Evolutionary conservation across 2,113 vertebrate species (phyloP), one percentile per base, ranked within the genome.

Genomic region (Calypte anna): DNA sequence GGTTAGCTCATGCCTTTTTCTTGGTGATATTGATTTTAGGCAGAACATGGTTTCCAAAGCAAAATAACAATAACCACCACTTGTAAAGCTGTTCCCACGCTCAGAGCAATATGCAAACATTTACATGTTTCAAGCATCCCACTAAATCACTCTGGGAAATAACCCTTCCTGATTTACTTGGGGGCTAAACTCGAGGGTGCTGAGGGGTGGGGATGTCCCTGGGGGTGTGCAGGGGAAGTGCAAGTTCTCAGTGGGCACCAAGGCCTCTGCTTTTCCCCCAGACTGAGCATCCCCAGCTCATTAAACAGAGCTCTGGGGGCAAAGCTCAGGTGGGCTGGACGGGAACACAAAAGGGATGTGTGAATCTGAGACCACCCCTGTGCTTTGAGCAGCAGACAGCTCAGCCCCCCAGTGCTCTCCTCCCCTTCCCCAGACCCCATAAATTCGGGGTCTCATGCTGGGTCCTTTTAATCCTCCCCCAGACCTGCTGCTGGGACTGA

Each of bases 201-300:
- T 23, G 68, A 4, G 7, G 57, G 2, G 3, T 2, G 6, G 58
- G 31, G 64, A 22, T 6, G 30, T 5, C 20, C 7, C 43, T 5
- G 64, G 54, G 6, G 76, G 67, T 43, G 72, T 1, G 30, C 8
- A 38, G 36, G 36, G 36, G 36, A 38, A 38, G 36, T 38, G 36
- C 36, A 38, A 38, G 36, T 14, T 40, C 50, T 44, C 2, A 9
- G 62, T 7, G 54, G 76, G 61, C 61, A 22, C 2, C 53, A 2
- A 64, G 63, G 50, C 8, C 61, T 28, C 46, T 10, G 61, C 54
- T 44, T 21, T 2, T 7, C 31, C 5, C 38, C 0, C 11, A 10
- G 53, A 36, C 2, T 18, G 20, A 25, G 62, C 22, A 3, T 22
- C 3, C 13, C 11, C 1, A 1, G 3, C 62, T 13, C 21, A 0